Evolutionary conservation across 2,113 vertebrate genomes (phyloP), one percentile per base, ranked within the genome.

Genomic region (Mormoops blainvillei): DNA sequence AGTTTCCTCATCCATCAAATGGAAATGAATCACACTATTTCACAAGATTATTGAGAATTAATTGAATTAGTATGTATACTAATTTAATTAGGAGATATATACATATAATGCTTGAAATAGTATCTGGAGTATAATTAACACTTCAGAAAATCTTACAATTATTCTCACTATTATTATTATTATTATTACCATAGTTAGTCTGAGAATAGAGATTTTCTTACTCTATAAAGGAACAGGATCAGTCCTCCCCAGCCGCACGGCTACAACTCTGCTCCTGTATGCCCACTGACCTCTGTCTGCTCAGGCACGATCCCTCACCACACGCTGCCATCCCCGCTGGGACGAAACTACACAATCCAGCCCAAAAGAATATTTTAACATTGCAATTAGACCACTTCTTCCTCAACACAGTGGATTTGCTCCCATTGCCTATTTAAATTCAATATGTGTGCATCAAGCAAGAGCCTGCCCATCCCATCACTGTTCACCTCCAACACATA

Each of bases 221-320:
- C n/a, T 77, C 61, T 71, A 54, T n/a, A 6, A 4, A 82, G 52
- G 33, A 87, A 52, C 0, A 71, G 11, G 52, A 68, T 58, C 56
- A 74, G 38, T 18, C 22, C 16, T 19, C 18, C 16, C 3, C 24
- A 58, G 14, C 4, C 48, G 13, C 19, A 56, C 5, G 28, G 33
- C 65, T 48, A 26, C 63, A 26, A 67, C 22, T 31, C 28, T 4
- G 5, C 4, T 65, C 22, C 13, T 0, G 1, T 10, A 13, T 0
- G 18, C 20, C n/a, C 48, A 56, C 8, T 4, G 11, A 26, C 92
- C 56, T 45, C 9, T 3, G 52, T 14, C 65, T 28, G 3, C 20
- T 87, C 45, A 31, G 10, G 38, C 52, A 61, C 6, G 0, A 31
- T 9, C 22, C 33, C 63, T 18, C 26, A 13, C 20, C 22, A 6